Conservation (phyloP, 2,113 vertebrate genomes). For the Eudyptes chrysolophus region DNA sequence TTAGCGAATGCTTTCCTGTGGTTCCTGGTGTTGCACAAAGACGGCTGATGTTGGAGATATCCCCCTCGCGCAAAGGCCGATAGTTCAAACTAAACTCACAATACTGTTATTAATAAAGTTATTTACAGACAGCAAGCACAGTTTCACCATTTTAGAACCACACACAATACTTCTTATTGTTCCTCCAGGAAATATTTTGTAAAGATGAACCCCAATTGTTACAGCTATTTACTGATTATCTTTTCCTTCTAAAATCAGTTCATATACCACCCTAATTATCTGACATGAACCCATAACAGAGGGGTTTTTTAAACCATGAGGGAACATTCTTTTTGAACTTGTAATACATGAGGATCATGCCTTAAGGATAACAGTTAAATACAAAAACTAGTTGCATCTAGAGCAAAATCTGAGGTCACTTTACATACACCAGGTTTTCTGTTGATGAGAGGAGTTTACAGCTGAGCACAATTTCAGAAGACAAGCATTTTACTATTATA, state of each 20-base stretch:
- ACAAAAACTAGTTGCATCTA: not conserved
- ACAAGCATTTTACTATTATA: not conserved
- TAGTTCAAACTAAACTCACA: not conserved
- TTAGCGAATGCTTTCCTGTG: not conserved
- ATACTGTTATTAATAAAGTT: not conserved
- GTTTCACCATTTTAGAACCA: not conserved
- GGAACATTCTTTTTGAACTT: not conserved
- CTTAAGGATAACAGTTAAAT: not conserved
- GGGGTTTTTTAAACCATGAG: not conserved
- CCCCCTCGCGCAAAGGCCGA: not conserved
- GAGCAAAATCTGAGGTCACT: not conserved
- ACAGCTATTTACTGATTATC: not conserved
- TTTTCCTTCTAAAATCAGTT: not conserved
- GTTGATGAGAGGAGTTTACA: not conserved
- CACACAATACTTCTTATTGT: not conserved
- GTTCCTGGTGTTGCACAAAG: not conserved
- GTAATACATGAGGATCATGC: not conserved
- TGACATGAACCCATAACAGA: not conserved
- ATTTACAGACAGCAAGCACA: not conserved
- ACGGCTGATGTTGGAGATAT: not conserved
- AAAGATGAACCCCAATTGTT: not conserved
- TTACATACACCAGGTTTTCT: not conserved
- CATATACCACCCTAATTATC: not conserved
- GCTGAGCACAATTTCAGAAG: not conserved
- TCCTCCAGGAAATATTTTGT: not conserved